A percentile compares a stretch with the other conserved stretches of the same genome.
Conservation (phyloP, 2,888 invertebrate species). For the Polydrusus cervinus region DNA sequence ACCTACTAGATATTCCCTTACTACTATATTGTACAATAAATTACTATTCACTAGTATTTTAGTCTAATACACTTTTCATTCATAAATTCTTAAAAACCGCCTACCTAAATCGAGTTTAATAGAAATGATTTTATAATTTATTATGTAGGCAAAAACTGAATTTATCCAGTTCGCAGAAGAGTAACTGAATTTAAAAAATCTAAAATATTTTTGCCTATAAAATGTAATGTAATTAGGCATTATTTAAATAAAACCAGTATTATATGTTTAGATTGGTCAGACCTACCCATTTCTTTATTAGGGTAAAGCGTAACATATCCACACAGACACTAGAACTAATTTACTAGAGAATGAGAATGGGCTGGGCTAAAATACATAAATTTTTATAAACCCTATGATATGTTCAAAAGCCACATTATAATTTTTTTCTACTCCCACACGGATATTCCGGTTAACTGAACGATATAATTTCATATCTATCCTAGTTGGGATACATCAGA, state of each 20-base stretch:
- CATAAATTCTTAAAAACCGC: conserved; percentile 5
- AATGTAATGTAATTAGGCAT: conserved; percentile 9
- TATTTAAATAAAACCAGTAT: conserved; percentile 18
- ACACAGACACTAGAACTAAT: too few relatives aligned
- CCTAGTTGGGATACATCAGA: too few relatives aligned
- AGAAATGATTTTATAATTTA: neutral
- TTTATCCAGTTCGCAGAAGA: neutral
- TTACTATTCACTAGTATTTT: too few relatives aligned
- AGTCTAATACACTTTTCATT: conserved; percentile 5
- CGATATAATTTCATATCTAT: too few relatives aligned
- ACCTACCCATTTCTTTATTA: conserved; percentile 1
- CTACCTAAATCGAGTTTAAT: conserved; percentile 4
- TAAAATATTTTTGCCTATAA: neutral
- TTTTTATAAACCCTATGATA: too few relatives aligned
- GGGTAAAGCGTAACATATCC: neutral
- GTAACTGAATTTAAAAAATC: conserved; percentile 7
- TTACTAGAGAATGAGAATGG: too few relatives aligned
- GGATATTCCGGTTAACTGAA: too few relatives aligned
- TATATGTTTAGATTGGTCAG: neutral
- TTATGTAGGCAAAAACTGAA: neutral
- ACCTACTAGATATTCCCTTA: too few relatives aligned
- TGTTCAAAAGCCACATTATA: too few relatives aligned
- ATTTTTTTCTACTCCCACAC: too few relatives aligned
- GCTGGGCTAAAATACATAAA: too few relatives aligned
- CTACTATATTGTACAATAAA: too few relatives aligned